phyloP scores from a whole-genome alignment of 1,140 invertebrate species.

The Sipha flava region DNA sequence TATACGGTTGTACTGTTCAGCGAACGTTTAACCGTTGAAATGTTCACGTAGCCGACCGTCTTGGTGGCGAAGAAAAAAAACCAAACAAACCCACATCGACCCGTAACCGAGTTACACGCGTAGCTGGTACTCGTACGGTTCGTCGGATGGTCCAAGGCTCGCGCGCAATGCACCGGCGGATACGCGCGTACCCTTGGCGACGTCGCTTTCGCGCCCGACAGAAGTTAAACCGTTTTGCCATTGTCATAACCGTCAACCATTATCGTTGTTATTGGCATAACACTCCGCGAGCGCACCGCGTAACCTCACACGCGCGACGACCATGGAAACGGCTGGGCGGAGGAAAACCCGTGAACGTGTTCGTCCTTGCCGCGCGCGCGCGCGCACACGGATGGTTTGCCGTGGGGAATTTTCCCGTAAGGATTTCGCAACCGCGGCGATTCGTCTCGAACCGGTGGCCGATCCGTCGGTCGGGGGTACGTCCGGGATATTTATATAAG shows the following conservation, averaged over 20 bases:
- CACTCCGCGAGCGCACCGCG: neutral
- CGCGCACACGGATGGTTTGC: conserved; percentile 12
- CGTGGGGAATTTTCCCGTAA: neutral
- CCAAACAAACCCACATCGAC: too few species aligned
- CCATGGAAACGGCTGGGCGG: neutral
- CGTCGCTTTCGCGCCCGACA: neutral
- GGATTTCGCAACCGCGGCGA: conserved; percentile 10
- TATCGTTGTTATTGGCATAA: neutral
- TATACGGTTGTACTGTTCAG: too few species aligned
- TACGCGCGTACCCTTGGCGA: neutral
- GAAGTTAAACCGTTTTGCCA: neutral
- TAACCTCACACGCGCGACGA: conserved; percentile 13
- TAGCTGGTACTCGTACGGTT: too few species aligned
- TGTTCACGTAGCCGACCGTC: too few species aligned
- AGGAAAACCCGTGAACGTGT: neutral
- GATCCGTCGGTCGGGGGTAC: neutral
- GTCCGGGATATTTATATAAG: conserved; percentile 18
- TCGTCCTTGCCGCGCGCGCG: neutral
- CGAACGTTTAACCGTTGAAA: too few species aligned
- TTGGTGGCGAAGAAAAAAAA: too few species aligned
- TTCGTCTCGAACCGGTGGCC: conserved; percentile 10
- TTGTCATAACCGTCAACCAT: neutral
- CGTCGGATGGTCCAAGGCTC: conserved; percentile 29
- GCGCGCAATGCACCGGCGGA: neutral
- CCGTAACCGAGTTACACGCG: too few species aligned